Base-by-base conservation (phyloP, 1,140 invertebrate species). In the Drosophila seguyi region DNA sequence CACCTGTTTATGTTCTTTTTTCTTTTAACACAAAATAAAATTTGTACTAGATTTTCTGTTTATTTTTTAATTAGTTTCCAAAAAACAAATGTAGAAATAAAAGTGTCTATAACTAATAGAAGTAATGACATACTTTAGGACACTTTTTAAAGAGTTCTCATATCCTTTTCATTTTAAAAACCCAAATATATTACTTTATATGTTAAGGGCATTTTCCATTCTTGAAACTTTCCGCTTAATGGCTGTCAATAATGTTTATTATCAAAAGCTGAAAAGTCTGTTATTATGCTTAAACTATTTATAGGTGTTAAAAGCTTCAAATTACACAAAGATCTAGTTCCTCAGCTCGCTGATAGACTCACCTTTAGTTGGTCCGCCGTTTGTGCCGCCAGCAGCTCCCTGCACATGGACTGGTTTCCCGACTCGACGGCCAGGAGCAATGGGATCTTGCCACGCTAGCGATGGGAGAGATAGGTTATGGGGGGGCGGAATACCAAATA, bases 351-450 rank as follows among this genome's bases (percentile, higher is more conserved):
- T 48, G 59, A 44, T 55, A 57, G 13, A 80, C 78, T 90, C 85
- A 95, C 94, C 93, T 95, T 95, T 31, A 97, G 93, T 93, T 97
- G 96, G 91, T 97, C 96, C 67, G 96, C 94, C 68, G 97, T 96
- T 94, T 97, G 95, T 92, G 96, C 95, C 86, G 96, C 95, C 57
- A 99, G 94, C 22, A 99, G 94, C 93, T 99, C 98, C 75, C 97
- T 95, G 85, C 97, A 97, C 95, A 99, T 98, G 57, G 97, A 96
- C 91, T 98, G 96, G 93, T 99, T 99, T 14, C 98, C 98, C 38
- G 96, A 96, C 92, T 99, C 98, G 57, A 99, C 96, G 31, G 98
- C 98, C 80, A 98, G 93, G 86, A 99, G 95, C 79, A 99, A 94
- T 73, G 98, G 98, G 82, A 99, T 97, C 93, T 97, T 97, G 65